Evolutionary conservation across 30 jellyfish, hydroid and myxozoan species (phyloP), one percentile per base, ranked within the genome.

Genomic region (Mastigias papua): DNA sequence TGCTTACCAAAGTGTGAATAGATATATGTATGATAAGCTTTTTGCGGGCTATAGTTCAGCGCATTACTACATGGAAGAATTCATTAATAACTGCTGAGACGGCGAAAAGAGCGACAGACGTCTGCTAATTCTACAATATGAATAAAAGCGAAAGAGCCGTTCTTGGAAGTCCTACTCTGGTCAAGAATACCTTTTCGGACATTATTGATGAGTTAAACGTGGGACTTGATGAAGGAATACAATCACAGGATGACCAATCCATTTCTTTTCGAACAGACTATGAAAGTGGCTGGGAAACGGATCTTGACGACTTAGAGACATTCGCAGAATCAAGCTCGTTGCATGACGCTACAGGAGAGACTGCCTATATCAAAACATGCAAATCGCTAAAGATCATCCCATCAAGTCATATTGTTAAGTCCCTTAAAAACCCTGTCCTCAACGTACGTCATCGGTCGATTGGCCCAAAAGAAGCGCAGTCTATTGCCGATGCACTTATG

Each of bases 271-370:
- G 78, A 27, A 32, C 85, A 0, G 92, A 71, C 2, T 83, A 81
- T 7, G 91, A 87, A 27, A 87, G 90, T 34, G 96, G 76, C 26
- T 87, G 96, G 96, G 96, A 87, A 42, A 87, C 96, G 30, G 96
- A 87, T 31, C 46, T 87, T 29, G 96, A 87, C 34, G 87, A 67
- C n/a, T 79, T 34, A 5, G 17, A n/a, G 15, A 16, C 73, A 35
- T 15, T 34, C 2, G 27, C 15, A 20, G 48, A 62, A 50, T 8
- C 74, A 20, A 67, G 58, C 19, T 26, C 76, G 15, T 42, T 33
- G 28, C 90, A 87, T 31, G 90, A 78, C 27, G 15, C 69, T 17
- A 73, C 90, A 15, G 96, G 96, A 16, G 83, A 69, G 73, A 51
- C 51, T 1, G 57, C 48, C 33, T 87, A 87, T 26, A 26, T 76